Conservation (phyloP, 2,797 vertebrate genomes). For the Anguilla anguilla region DNA sequence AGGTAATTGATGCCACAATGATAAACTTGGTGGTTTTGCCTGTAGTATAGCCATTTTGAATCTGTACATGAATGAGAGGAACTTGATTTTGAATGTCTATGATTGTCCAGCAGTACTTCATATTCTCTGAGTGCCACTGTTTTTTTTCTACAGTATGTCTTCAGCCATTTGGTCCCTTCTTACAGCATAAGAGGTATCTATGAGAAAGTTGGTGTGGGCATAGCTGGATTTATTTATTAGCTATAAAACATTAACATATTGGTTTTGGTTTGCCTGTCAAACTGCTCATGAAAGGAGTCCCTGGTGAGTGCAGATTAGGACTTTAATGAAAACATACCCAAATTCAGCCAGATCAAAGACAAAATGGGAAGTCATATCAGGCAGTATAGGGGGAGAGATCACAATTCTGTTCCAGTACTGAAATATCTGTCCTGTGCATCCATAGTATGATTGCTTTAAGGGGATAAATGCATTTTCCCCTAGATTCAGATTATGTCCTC, state of each 20-base stretch:
- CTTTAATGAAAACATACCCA: slow-evolving; percentile 1
- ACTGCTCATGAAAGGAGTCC: background rate
- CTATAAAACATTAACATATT: slow-evolving; percentile 9
- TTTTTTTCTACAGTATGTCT: background rate
- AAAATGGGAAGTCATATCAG: background rate
- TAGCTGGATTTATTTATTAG: slow-evolving; percentile 2
- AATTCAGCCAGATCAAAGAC: background rate
- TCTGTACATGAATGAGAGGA: background rate
- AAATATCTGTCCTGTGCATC: background rate
- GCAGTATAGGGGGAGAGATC: background rate
- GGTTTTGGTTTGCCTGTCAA: background rate
- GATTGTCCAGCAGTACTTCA: background rate
- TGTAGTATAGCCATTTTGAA: background rate
- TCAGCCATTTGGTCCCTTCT: background rate
- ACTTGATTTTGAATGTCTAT: background rate
- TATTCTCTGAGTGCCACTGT: background rate
- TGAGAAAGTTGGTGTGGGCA: background rate
- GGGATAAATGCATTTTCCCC: background rate
- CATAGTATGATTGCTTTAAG: no score
- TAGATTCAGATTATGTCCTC: background rate
- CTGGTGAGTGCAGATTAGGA: slow-evolving; percentile 1
- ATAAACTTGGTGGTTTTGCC: background rate
- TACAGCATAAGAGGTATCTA: background rate
- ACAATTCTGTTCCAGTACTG: background rate
- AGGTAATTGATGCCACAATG: background rate